A percentile compares a stretch with the other conserved stretches of the same genome.
Conservation (phyloP, 2,797 vertebrate species). For the Melanotaenia maccullochi region DNA sequence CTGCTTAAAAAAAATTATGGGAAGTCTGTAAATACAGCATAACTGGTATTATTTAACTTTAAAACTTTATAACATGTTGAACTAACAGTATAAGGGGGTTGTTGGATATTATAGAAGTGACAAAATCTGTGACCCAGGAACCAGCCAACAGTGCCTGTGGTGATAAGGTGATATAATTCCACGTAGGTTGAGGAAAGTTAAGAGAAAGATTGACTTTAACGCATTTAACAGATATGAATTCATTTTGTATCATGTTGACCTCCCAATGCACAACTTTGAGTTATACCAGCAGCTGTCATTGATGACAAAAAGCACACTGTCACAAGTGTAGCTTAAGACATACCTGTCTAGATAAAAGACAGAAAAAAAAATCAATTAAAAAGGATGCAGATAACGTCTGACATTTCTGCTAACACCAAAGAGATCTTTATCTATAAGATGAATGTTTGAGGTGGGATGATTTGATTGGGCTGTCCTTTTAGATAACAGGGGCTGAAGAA, state of each 20-base stretch:
- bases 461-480: constrained; percentile 55
- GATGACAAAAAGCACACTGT: constrained; percentile 15
- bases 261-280: constrained; percentile 31
- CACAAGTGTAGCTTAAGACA: constrained; percentile 20
- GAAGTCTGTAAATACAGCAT: neutral
- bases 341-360: constrained; percentile 44
- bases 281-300: constrained; percentile 28
- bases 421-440: constrained; percentile 65
- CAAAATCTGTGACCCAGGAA: neutral
- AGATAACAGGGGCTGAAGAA: constrained; percentile 29
- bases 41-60: neutral
- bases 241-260: constrained; percentile 35
- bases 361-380: constrained; percentile 65
- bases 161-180: neutral
- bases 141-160: neutral
- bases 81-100: neutral
- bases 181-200: neutral
- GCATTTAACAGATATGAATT: constrained; percentile 8
- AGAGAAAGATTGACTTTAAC: neutral
- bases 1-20: too few relatives aligned
- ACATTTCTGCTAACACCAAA: constrained; percentile 59
- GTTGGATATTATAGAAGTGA: neutral
- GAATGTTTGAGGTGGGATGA: constrained; percentile 39
- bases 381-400: constrained; percentile 62
- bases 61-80: neutral